Evolutionary conservation across 2,888 invertebrate species (phyloP), one percentile per base, ranked within the genome.

Genomic region (Lathronympha strigana): DNA sequence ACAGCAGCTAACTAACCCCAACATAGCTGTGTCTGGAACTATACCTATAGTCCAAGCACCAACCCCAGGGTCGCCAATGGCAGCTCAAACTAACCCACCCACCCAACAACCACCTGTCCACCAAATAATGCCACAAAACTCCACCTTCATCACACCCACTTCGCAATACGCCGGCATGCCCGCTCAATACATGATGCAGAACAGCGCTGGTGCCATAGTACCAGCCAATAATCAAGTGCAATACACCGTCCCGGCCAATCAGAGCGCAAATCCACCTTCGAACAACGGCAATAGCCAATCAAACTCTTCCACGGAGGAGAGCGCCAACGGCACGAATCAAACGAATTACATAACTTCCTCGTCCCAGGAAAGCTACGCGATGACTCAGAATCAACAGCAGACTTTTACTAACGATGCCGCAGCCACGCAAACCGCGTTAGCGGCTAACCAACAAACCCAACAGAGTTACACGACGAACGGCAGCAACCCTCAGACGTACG

Each of bases 1-100:
- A 0, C 90, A 90, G 57, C 90, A 90, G 57, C 67, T 91, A 11
- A 69, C 76, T 0, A 87, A 86, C 66, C 83, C 80, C 0, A 88
- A 85, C 61, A 66, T 90, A 28, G 71, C 79, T 0, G 79, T 82
- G 1, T 78, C 83, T 0, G 88, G 89, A 1, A 78, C 84, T 0
- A 90, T 91, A 33, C 91, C 91, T 0, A 87, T 92, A 47, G 89
- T 91, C 1, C 91, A 91, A 74, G 85, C 88, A 0, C 84, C 82
- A 0, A 83, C 84, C 0, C 75, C 87, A 0, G 76, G 87, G 0
- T 86, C 90, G 0, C 86, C 87, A 0, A 74, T 90, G 73, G 68
- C 82, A 51, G 83, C 80, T 53, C 73, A 78, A 23, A 68, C 74
- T 0, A 86, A 88, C 64, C 81, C 87, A 1, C 83, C 78, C 0